Conservation (phyloP, 53 echinoderm and acorn worm species). For the Zoroaster sp. region DNA sequence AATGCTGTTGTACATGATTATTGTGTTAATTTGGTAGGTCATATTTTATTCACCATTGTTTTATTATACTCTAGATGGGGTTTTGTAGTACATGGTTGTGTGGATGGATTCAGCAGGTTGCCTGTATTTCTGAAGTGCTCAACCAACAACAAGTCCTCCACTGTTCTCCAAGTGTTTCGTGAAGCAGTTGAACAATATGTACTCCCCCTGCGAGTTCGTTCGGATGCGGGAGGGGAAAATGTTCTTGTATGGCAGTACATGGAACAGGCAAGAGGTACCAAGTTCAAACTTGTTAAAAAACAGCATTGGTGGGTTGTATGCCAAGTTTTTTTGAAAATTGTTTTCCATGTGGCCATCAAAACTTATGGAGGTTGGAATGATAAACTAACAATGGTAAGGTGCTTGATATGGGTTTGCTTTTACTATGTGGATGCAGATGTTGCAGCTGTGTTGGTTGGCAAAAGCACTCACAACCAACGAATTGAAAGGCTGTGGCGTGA, state of each 20-base stretch:
- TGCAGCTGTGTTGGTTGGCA: not conserved
- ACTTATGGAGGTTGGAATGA: no score
- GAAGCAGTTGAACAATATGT: not conserved
- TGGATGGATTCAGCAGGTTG: not conserved
- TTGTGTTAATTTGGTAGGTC: no score
- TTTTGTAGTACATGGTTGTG: not conserved
- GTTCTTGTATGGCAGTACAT: not conserved
- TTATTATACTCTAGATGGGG: not conserved
- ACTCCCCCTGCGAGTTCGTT: not conserved
- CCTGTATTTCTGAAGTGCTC: not conserved
- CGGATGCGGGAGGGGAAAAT: not conserved
- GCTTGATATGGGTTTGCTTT: no score
- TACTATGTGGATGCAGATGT: no score
- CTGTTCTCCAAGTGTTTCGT: not conserved
- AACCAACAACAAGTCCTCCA: not conserved
- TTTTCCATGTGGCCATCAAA: no score
- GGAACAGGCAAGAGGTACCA: not conserved
- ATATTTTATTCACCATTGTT: no score
- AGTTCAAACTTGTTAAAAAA: no score
- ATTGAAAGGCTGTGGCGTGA: not conserved
- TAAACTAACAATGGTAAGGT: no score
- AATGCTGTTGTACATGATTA: no score
- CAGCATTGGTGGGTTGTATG: no score
- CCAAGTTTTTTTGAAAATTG: no score
- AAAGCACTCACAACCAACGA: not conserved